Percentiles rank a stretch among this genome's conserved stretches.
Evolutionary conservation across 2,888 invertebrate species (phyloP).

Genomic region (Eurytoma californica): DNA sequence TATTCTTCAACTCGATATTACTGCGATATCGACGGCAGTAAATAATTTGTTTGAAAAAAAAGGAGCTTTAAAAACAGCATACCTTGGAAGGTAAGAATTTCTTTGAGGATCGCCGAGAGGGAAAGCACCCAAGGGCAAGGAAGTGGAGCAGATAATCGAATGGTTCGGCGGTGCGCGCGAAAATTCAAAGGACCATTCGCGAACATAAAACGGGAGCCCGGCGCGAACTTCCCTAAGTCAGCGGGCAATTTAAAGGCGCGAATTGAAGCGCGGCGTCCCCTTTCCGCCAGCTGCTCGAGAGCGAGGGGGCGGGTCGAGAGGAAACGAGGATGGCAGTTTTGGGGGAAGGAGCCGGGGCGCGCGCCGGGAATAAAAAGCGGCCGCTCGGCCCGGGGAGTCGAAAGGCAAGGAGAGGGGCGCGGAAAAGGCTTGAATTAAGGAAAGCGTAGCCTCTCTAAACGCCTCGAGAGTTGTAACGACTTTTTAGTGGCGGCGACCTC

Average conservation of each 20-base stretch:
- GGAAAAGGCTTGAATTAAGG: constrained; percentile 50
- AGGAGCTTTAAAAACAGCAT: too few species aligned
- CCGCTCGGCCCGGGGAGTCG: constrained; percentile 9
- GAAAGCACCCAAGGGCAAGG: too few species aligned
- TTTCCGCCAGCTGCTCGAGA: neutral
- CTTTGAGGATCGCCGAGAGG: too few species aligned
- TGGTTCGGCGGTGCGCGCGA: constrained; percentile 14
- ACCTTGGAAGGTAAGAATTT: too few species aligned
- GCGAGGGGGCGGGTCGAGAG: constrained; percentile 1
- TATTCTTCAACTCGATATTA: too few species aligned
- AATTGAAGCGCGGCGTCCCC: constrained; percentile 60
- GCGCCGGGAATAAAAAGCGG: constrained; percentile 14
- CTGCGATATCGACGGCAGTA: too few species aligned
- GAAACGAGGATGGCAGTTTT: neutral
- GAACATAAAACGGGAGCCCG: constrained; percentile 19
- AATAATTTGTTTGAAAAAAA: too few species aligned
- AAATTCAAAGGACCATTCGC: constrained; percentile 59
- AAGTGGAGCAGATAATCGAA: constrained; percentile 19
- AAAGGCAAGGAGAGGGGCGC: constrained; percentile 41
- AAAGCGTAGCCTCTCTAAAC: constrained; percentile 59
- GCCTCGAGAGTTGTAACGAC: constrained; percentile 67
- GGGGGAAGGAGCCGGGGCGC: neutral
- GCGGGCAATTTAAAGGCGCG: constrained; percentile 66
- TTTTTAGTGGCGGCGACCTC: constrained; percentile 63
- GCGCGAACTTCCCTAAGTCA: constrained; percentile 30